Conservation (phyloP, 2,797 vertebrate species). For the Thamnophis elegans region DNA sequence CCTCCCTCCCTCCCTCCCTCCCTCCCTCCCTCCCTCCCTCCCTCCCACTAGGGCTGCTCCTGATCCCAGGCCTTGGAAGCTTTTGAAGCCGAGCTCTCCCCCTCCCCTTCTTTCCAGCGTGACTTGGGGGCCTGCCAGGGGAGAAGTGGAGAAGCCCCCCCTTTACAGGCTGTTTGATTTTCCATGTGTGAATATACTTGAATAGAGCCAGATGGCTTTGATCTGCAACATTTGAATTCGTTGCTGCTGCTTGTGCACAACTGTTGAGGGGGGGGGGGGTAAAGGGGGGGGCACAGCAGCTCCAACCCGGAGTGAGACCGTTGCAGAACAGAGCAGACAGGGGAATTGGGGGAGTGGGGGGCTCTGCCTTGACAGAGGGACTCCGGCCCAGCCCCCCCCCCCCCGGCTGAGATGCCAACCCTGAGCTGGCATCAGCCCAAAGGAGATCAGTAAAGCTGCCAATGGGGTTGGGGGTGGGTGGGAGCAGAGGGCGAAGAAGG, state of each 20-base stretch:
- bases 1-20: too few species aligned
- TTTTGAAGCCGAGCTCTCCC: conserved; percentile 1
- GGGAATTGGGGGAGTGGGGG: not conserved
- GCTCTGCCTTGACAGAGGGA: not conserved
- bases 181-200: not conserved
- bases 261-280: not conserved
- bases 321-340: not conserved
- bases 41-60: fast-evolving
- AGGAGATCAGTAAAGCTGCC: not conserved
- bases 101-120: not conserved
- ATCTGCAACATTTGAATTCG: not conserved
- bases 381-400: not conserved
- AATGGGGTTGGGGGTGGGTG: not conserved
- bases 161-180: conserved; percentile 21
- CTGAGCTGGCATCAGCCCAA: not conserved
- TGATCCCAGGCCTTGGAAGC: not conserved
- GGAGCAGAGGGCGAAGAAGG: not conserved
- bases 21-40: too few species aligned
- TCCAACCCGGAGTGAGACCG: conserved; percentile 1
- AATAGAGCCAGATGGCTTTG: not conserved
- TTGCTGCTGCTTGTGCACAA: not conserved
- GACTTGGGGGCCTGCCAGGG: not conserved
- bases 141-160: not conserved
- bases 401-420: too few species aligned
- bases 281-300: not conserved